Conservation (phyloP, 1,140 invertebrate species). For the Heliothis subflexa region DNA sequence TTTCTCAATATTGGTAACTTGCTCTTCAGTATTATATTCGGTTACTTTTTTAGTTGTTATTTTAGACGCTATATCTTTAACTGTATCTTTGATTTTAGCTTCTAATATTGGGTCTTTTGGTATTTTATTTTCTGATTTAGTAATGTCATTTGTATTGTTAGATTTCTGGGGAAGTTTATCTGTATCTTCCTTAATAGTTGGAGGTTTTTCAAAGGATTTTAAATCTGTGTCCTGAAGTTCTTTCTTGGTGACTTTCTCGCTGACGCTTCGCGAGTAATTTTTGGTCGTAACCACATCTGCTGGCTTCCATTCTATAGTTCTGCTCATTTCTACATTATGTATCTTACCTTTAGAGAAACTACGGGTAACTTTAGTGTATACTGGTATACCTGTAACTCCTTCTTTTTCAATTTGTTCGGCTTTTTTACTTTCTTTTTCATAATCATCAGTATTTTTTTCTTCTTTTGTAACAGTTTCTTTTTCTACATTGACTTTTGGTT, state of each 20-base stretch:
- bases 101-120: constrained; percentile 2
- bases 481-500: not conserved
- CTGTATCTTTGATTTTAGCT: not conserved
- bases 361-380: constrained; percentile 17
- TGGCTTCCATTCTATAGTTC: constrained; percentile 33
- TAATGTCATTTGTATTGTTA: not conserved
- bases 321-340: constrained; percentile 28
- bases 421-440: not conserved
- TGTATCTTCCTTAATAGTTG: not conserved
- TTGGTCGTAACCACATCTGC: constrained; percentile 28
- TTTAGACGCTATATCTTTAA: not conserved
- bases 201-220: too few relatives aligned
- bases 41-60: constrained; percentile 13
- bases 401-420: constrained; percentile 34
- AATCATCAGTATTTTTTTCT: not conserved
- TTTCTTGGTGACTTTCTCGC: not conserved
- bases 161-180: not conserved
- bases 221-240: not conserved
- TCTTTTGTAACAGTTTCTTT: not conserved
- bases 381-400: constrained; percentile 34
- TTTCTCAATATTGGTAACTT: constrained; percentile 11
- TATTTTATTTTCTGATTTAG: not conserved
- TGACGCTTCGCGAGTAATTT: not conserved
- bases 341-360: constrained; percentile 20
- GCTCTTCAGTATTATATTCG: not conserved